phyloP scores from a whole-genome alignment of 2,888 invertebrate genomes.

The Cryptops parisi region DNA sequence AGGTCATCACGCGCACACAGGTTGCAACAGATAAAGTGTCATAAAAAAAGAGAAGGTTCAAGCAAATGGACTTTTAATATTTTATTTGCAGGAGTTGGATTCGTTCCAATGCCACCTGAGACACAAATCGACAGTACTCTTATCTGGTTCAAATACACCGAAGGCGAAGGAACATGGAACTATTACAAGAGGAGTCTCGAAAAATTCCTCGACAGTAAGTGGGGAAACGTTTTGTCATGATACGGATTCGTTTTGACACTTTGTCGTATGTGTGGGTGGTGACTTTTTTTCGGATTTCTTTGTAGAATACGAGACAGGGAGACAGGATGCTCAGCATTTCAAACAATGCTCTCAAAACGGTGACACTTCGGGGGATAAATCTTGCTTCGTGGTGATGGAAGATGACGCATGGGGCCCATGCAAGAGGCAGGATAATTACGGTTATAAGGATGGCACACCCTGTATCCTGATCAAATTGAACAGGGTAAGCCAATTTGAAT shows the following conservation, averaged over 20 bases:
- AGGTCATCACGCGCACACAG: too few species aligned
- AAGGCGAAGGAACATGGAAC: slow-evolving; percentile 55
- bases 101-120: slow-evolving; percentile 89
- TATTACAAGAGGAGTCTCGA: slow-evolving; percentile 66
- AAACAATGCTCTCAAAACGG: slow-evolving; percentile 47
- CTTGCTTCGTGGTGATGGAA: slow-evolving; percentile 63
- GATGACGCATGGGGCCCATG: slow-evolving; percentile 53
- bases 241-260: too few species aligned
- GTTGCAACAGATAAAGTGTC: too few species aligned
- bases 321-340: slow-evolving; percentile 25
- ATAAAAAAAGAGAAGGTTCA: too few species aligned
- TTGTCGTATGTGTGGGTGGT: too few species aligned
- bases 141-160: slow-evolving; percentile 74
- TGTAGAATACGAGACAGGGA: slow-evolving; percentile 30
- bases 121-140: slow-evolving; percentile 89
- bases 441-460: slow-evolving; percentile 68
- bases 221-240: too few species aligned
- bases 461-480: slow-evolving; percentile 96
- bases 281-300: too few species aligned
- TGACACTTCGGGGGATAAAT: slow-evolving; percentile 48
- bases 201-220: slow-evolving; percentile 60
- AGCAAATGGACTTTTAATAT: slow-evolving; percentile 10
- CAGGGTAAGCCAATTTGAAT: too few species aligned
- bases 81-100: slow-evolving; percentile 62
- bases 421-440: slow-evolving; percentile 60